These are phyloP conservation scores for Lottia gigantea DNA, from an alignment of 2,888 invertebrate species.

Conservation along the genomic window DNA sequence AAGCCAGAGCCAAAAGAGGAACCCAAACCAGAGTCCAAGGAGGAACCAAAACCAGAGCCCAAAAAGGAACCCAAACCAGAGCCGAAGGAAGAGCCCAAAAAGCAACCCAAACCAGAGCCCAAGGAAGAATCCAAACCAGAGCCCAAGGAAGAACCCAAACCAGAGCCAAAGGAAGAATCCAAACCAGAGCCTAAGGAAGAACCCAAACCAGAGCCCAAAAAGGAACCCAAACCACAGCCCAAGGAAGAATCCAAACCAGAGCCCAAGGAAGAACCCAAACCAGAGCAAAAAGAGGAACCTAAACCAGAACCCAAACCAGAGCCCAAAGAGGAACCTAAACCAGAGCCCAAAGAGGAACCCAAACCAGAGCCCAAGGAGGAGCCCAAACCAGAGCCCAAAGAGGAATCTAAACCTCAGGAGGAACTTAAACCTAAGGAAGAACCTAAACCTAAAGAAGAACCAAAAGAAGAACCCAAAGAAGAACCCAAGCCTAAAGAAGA, in stretches of 20 bases:
- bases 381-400: conserved; percentile 4
- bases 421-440: not conserved
- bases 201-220: not conserved
- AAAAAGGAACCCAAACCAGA: not conserved
- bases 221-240: not conserved
- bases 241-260: not conserved
- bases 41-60: not conserved
- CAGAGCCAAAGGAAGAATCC: not conserved
- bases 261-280: not conserved
- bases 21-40: not conserved
- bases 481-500: conserved; percentile 8
- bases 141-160: conserved; percentile 9
- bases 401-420: too few species aligned
- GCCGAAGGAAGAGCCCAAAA: not conserved
- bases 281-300: conserved; percentile 11
- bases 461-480: too few species aligned
- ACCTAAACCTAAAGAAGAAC: conserved; percentile 6
- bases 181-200: conserved; percentile 10
- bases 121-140: conserved; percentile 5
- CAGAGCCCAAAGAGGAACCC: conserved; percentile 6
- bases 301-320: conserved; percentile 12
- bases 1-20: conserved; percentile 12
- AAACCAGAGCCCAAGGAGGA: conserved; percentile 15
- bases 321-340: conserved; percentile 10
- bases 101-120: not conserved